phyloP scores from a whole-genome alignment of 1,140 invertebrate genomes.

The Neelides sp. region DNA sequence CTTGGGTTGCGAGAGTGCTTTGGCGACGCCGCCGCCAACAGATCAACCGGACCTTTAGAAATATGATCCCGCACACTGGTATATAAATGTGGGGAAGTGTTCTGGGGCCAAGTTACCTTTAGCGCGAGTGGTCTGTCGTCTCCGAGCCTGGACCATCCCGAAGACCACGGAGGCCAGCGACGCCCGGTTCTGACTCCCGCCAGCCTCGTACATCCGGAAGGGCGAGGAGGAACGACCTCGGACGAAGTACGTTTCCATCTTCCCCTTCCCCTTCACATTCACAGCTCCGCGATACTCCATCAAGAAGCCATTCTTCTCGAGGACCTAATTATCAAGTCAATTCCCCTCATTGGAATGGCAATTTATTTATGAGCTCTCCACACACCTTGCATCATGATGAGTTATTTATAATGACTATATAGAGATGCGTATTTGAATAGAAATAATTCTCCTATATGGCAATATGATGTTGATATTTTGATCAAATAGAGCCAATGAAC shows the following conservation, averaged over 20 bases:
- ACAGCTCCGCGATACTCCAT: slow-evolving; percentile 65
- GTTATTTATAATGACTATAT: no score
- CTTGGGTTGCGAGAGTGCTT: slow-evolving; percentile 18
- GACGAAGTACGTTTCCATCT: slow-evolving; percentile 89
- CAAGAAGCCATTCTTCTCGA: slow-evolving; percentile 56
- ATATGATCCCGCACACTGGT: no score
- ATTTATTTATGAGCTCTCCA: slow-evolving; percentile 2
- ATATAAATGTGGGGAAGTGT: no score
- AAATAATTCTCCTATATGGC: no score
- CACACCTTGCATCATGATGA: no score
- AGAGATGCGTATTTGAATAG: not conserved
- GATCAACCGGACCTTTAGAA: slow-evolving; percentile 19
- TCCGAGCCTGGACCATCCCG: slow-evolving; percentile 61
- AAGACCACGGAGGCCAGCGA: slow-evolving; percentile 75
- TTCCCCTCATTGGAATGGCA: not conserved
- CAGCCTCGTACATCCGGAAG: slow-evolving; percentile 44
- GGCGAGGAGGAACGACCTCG: slow-evolving; percentile 44
- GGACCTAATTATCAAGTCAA: slow-evolving; percentile 45
- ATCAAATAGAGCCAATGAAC: no score
- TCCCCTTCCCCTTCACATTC: slow-evolving; percentile 85
- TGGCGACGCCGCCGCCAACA: slow-evolving; percentile 19
- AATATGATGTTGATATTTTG: no score
- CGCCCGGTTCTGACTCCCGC: slow-evolving; percentile 54
- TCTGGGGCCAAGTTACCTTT: no score
- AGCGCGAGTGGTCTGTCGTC: slow-evolving; percentile 35